Conservation (phyloP, 2,113 vertebrate species). For the Leucopsar rothschildi region DNA sequence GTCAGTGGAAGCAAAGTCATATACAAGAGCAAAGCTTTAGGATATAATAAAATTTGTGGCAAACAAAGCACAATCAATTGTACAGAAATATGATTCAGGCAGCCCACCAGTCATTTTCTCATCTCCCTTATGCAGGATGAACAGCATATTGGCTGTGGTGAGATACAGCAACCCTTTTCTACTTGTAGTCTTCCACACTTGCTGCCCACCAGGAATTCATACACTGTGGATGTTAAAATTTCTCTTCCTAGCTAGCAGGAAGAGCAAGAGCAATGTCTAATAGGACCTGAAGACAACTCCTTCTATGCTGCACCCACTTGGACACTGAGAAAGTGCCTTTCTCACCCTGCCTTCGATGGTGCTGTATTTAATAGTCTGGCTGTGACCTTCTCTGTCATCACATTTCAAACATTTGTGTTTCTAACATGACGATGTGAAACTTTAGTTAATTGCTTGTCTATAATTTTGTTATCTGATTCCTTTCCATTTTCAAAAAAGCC, state of each 20-base stretch:
- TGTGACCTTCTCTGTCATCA: background rate
- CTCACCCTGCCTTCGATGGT: background rate
- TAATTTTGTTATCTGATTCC: background rate
- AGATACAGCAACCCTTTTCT: background rate
- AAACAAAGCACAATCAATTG: background rate
- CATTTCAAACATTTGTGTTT: background rate
- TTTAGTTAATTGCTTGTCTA: background rate
- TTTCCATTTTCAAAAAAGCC: background rate
- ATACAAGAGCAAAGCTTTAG: background rate
- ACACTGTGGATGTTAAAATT: background rate
- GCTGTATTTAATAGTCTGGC: background rate
- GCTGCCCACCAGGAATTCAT: background rate
- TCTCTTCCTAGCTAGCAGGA: background rate
- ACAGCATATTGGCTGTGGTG: background rate
- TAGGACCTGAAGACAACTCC: background rate
- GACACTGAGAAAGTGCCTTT: background rate
- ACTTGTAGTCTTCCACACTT: background rate
- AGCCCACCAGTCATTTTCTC: background rate
- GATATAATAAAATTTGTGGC: background rate
- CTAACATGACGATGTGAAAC: background rate
- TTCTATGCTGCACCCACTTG: background rate
- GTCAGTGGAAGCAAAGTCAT: background rate
- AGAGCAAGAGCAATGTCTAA: background rate
- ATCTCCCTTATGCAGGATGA: background rate
- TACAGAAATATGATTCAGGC: background rate